Base-by-base conservation (phyloP, 2,113 vertebrate genomes). In the Lucifuga dentata region DNA sequence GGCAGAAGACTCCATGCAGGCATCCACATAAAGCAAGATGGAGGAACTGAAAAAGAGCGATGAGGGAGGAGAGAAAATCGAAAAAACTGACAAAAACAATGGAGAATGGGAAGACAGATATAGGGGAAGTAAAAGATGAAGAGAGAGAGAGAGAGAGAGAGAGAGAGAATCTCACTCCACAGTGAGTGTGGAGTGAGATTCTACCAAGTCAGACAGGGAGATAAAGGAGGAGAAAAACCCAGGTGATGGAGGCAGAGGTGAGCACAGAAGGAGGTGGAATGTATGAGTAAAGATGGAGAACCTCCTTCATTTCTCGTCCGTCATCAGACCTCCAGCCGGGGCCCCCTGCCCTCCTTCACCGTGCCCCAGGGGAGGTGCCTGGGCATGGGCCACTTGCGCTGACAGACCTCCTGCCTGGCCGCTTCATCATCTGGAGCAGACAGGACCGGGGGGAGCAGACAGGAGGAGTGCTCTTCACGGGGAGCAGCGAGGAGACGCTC, bases 381-480 rank as follows among this genome's bases (percentile, higher is more conserved):
- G 71, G 57, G 63, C 74, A 76, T 43, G 60, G 74, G 76, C 64
- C 78, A 70, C 75, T 53, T 60, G 67, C 11, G 51, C 66, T 88
- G 85, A 84, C 81, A 87, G 74, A 76, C 72, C 86, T 76, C 86
- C 71, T 63, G 76, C 68, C 78, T 81, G 53, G 66, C 52, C 68
- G 58, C 74, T 88, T 76, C 76, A 83, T 88, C 83, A 86, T 80
- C 45, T 20, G 51, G 26, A 52, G 13, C 49, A 81, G 71, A 70
- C 55, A 67, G 71, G 41, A 65, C 46, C 43, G 17, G 19, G 46
- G 55, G 59, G 12, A 48, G 51, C 24, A 51, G 44, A 44, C 40
- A 49, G 41, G 24, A 56, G 55, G 36, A 43, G 51, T 57, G 78
- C 50, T 72, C 26, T 38, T 44, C 40, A 41, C 39, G 23, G 52